phyloP scores from a whole-genome alignment of 2,113 vertebrate species.

The Uria lomvia region DNA sequence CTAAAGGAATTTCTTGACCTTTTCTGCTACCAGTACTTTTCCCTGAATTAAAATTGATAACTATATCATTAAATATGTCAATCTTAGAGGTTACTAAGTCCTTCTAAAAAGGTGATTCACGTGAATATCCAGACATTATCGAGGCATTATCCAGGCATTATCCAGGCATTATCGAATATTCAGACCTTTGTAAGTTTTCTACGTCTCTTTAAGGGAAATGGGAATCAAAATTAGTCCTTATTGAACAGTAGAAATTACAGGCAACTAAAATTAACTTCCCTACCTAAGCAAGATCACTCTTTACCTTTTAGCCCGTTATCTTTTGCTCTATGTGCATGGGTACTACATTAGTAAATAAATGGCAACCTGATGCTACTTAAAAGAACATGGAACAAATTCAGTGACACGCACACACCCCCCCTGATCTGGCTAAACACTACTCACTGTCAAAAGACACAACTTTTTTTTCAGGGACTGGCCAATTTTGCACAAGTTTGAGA shows the following conservation, averaged over 20 bases:
- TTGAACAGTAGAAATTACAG: background rate
- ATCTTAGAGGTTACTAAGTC: background rate
- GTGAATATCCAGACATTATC: background rate
- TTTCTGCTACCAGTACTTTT: background rate
- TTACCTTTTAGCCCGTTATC: background rate
- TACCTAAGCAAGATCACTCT: background rate
- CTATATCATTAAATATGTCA: background rate
- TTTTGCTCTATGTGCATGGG: background rate
- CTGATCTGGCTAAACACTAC: background rate
- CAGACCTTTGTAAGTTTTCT: background rate
- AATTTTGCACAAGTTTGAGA: background rate
- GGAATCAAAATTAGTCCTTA: background rate
- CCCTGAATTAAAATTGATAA: background rate
- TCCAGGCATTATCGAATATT: background rate
- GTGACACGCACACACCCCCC: fast-evolving
- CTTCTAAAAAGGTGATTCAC: background rate
- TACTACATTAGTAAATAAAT: background rate
- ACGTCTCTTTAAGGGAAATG: background rate
- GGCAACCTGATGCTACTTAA: background rate
- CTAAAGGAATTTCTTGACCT: background rate
- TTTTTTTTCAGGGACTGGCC: background rate
- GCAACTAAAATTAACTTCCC: background rate
- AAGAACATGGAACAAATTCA: background rate
- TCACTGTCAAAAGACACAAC: fast-evolving
- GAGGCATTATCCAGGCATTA: background rate